Evolutionary conservation across 2,888 invertebrate genomes (phyloP).

Genomic region (Augiades crinisus): DNA sequence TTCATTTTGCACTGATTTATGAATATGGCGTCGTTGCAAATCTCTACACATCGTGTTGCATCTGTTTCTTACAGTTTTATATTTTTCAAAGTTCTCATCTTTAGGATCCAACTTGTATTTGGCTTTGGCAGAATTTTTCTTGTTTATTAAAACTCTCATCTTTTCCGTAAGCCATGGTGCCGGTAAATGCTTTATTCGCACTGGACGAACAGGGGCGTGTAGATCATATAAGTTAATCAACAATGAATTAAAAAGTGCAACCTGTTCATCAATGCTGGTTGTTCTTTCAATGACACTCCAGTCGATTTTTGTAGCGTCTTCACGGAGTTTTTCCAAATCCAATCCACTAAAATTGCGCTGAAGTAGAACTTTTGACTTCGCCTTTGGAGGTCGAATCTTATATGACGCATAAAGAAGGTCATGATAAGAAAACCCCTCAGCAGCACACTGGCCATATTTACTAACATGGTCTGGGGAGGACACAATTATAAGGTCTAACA

Average conservation of each 20-base stretch:
- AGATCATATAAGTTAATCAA: conserved; percentile 24
- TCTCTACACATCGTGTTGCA: conserved; percentile 20
- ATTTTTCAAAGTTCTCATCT: conserved; percentile 13
- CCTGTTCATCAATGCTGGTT: conserved; percentile 21
- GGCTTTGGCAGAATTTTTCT: conserved; percentile 21
- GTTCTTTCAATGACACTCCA: conserved; percentile 12
- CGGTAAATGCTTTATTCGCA: conserved; percentile 22
- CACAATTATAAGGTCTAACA: conserved; percentile 22
- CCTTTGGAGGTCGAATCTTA: too few relatives aligned
- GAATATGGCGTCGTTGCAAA: conserved; percentile 13
- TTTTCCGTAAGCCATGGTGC: conserved; percentile 29
- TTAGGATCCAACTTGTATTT: conserved; percentile 11
- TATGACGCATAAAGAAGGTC: conserved; percentile 26
- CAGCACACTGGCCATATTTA: conserved; percentile 23
- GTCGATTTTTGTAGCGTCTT: conserved; percentile 20
- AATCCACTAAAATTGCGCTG: conserved; percentile 27
- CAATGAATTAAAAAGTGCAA: conserved; percentile 18
- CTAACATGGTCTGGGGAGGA: conserved; percentile 14
- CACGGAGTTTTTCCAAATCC: conserved; percentile 3
- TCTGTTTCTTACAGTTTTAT: conserved; percentile 6
- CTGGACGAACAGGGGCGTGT: conserved; percentile 25
- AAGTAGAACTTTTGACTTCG: conserved; percentile 5
- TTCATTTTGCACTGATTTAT: conserved; percentile 9
- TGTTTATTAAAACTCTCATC: conserved; percentile 11
- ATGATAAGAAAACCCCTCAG: conserved; percentile 27